Evolutionary conservation across 2,888 invertebrate species (phyloP), one percentile per base, ranked within the genome.

Genomic region (Rhamnusium bicolor): DNA sequence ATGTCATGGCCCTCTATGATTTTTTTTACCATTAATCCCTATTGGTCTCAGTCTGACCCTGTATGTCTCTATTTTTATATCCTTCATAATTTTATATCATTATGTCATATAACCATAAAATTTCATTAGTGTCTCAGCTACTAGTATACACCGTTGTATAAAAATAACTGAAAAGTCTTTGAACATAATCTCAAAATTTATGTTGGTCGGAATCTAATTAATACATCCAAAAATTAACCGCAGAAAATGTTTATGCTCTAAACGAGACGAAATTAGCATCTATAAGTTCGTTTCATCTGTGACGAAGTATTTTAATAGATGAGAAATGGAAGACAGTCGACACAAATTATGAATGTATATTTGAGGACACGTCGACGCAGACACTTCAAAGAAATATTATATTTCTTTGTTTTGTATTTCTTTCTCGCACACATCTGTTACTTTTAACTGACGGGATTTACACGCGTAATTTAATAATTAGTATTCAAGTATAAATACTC

Each of bases 251-350:
- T 27, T 14, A 58, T 54, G 54, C 54, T 54, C 24, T 54, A 65
- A 61, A 62, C 54, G 29, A 63, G 49, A 63, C 51, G 49, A 18
- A 71, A 71, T 71, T 56, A 53, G 65, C 51, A 53, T 32, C 65
- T 32, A 53, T 65, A 58, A 68, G 68, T 51, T 68, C 56, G 67
- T 68, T 72, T 68, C 72, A 72, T 72, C 72, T 68, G 68, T 72
- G 68, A 62, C 56, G 47, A 54, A 40, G 63, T 46, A 63, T 63
- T 72, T 72, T 72, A 72, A 72, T 72, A 72, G 62, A 72, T 47
- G 62, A 54, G 63, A 12, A 56, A 58, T 49, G 65, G 65, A 18
- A 27, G 18, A 8, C 49, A 32, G 49, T 40, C 56, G 65, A 19
- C 63, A 58, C 71, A 46, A 71, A 71, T 71, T 71, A 71, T 65